Evolutionary conservation across 2,113 vertebrate genomes (phyloP), one percentile per base, ranked within the genome.

Genomic region (Megaceryle torquata): DNA sequence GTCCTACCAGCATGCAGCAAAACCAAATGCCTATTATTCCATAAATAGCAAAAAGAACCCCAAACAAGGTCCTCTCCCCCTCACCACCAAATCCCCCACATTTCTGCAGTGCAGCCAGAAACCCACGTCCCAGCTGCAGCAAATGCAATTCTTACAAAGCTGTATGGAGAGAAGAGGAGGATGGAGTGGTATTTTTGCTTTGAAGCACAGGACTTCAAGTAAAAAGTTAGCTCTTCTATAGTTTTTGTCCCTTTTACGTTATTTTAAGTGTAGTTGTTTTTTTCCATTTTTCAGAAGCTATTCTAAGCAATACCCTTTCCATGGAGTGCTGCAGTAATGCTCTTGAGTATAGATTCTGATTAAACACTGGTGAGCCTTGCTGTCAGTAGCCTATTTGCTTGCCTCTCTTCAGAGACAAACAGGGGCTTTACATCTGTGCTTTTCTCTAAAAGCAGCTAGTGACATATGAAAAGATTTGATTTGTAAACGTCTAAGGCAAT

Each of bases 391-490:
- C 57, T 31, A 10, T 71, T 84, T 77, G 43, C 84, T 72, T 56
- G 54, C 87, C 84, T 37, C 81, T 65, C 91, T 37, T 46, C 69
- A 29, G 91, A 89, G 65, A 64, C 89, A 89, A 17, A 17, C 74
- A 51, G 77, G 69, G 37, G 15, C 75, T 94, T 77, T 43, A 59
- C 84, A 94, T 71, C 96, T 89, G 87, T 91, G 89, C 89, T 82
- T 71, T 82, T 75, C 87, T 89, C 74, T 54, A 24, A 37, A 4
- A 95, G 89, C 93, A 87, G 56, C 85, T 71, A 85, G 91, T 79
- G 91, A 69, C 84, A 68, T 77, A 65, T 75, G 91, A 95, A 96
- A 94, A 94, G 95, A 91, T 89, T 89, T 92, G 93, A 89, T 96
- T 96, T 93, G 95, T 89, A 89, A 91, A 95, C 54, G 84, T 95